Base-by-base conservation (phyloP, 2,797 vertebrate species). In the Sorex maritimensis region DNA sequence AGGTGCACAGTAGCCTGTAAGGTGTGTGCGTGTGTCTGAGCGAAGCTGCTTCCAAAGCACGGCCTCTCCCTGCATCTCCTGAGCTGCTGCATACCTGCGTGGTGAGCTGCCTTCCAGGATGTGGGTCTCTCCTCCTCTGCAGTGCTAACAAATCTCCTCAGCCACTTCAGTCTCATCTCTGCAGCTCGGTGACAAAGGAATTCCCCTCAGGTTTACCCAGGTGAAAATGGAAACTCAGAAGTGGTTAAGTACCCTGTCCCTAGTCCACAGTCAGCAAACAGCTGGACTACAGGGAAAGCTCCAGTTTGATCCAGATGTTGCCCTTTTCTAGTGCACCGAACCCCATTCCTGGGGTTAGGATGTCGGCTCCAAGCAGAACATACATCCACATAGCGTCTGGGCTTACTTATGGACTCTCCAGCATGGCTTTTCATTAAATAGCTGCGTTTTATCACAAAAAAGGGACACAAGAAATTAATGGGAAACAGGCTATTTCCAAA, bases 391-490 rank as follows among this genome's bases (percentile, higher is more conserved):
- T 81, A 23, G 2, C 10, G 2, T 78, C n/a, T 78, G n/a, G 68
- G 34, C 0, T 26, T 80, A 15, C 71, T 6, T 13, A 10, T 38
- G 44, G 9, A 55, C 26, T 67, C 28, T 21, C 12, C 38, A 41
- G 9, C 0, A 3, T 9, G n/a, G 38, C 17, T 24, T 24, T 79
- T 28, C 78, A 49, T 30, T 52, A 34, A 77, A 63, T 26, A 86
- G 38, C 67, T 61, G 24, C 84, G 34, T 85, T 82, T 69, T 81
- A 68, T 65, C 41, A 73, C 38, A 82, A 87, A 46, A 58, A 55
- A 74, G 41, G 38, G 24, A 46, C n/a, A 24, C 49, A 49, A 68
- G 44, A 7, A 72, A 78, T 74, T 71, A 82, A 67, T 30, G 61
- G 41, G 38, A 7, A 6, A 88, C n/a, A 58, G 78, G n/a, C 14